These are phyloP conservation scores for Luehdorfia chinensis DNA, from an alignment of 1,140 invertebrate species.

Conservation along the genomic window DNA sequence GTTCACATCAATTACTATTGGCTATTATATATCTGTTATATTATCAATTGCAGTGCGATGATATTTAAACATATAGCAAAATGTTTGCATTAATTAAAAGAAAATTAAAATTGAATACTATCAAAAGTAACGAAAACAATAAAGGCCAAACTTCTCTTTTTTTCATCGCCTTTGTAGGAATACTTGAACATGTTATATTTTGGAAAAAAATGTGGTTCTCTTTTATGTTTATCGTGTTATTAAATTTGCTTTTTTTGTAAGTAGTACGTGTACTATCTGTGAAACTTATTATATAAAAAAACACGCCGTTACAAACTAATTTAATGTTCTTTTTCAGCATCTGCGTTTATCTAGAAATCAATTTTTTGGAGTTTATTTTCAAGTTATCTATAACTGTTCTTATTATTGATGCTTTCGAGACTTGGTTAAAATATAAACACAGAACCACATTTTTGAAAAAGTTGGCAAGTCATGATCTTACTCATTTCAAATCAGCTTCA, in stretches of 20 bases:
- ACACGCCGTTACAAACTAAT: neutral
- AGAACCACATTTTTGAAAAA: constrained; percentile 57
- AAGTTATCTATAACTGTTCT: constrained; percentile 35
- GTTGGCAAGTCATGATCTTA: constrained; percentile 38
- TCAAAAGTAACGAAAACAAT: constrained; percentile 30
- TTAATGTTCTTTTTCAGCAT: constrained; percentile 38
- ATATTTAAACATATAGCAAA: too few relatives aligned
- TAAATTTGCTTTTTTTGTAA: constrained; percentile 58
- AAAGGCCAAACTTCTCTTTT: constrained; percentile 26
- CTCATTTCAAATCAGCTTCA: constrained; percentile 32
- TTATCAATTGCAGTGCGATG: too few relatives aligned
- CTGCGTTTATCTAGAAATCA: constrained; percentile 46
- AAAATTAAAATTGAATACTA: constrained; percentile 30
- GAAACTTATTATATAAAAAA: constrained; percentile 4
- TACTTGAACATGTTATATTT: constrained; percentile 49
- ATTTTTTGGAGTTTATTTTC: constrained; percentile 47
- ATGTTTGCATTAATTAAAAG: constrained; percentile 34
- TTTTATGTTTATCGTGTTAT: constrained; percentile 47
- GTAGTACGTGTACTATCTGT: constrained; percentile 29
- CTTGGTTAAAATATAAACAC: constrained; percentile 67
- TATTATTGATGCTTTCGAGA: constrained; percentile 54
- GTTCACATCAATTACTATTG: neutral
- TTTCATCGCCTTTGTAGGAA: constrained; percentile 20
- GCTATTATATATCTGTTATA: too few relatives aligned
- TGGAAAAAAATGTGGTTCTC: constrained; percentile 67